Conservation (phyloP, 2,888 invertebrate species). For the Ptychoptera albimana region DNA sequence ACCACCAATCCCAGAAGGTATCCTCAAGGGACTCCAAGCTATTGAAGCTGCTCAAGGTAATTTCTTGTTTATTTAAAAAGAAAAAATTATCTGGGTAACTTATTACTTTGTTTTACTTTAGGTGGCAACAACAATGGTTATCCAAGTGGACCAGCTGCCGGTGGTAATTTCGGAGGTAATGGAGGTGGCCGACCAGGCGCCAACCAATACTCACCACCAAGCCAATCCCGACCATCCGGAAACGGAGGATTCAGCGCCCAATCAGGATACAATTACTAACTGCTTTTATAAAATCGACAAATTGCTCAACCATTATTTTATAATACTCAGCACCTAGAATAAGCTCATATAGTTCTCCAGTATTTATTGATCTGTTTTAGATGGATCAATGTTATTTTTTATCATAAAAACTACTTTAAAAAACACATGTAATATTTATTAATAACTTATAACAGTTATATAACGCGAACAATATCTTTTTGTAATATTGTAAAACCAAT, state of each 20-base stretch:
- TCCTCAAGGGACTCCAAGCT: conserved; percentile 38
- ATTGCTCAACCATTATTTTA: too few relatives aligned
- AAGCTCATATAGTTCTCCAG: too few relatives aligned
- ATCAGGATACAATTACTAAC: conserved; percentile 33
- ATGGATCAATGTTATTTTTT: too few relatives aligned
- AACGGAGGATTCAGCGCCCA: conserved; percentile 31
- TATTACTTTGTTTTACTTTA: conserved; percentile 8
- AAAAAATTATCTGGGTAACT: not conserved
- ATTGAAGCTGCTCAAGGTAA: conserved; percentile 29
- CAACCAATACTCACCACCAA: conserved; percentile 13
- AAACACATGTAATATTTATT: too few relatives aligned
- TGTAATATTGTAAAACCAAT: too few relatives aligned
- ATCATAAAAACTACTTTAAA: too few relatives aligned
- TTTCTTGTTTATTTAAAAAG: not conserved
- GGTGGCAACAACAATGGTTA: conserved; percentile 17
- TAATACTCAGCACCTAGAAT: too few relatives aligned
- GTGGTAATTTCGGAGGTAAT: conserved; percentile 15
- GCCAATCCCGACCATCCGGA: conserved; percentile 15
- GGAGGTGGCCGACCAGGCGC: conserved; percentile 11
- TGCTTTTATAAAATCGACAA: too few relatives aligned
- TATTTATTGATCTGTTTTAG: too few relatives aligned
- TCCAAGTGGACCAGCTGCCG: conserved; percentile 13
- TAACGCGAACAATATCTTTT: too few relatives aligned
- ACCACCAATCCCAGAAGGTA: conserved; percentile 48
- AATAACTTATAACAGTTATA: too few relatives aligned